phyloP scores from a whole-genome alignment of 1,140 invertebrate genomes.

The Piezodorus guildinii region DNA sequence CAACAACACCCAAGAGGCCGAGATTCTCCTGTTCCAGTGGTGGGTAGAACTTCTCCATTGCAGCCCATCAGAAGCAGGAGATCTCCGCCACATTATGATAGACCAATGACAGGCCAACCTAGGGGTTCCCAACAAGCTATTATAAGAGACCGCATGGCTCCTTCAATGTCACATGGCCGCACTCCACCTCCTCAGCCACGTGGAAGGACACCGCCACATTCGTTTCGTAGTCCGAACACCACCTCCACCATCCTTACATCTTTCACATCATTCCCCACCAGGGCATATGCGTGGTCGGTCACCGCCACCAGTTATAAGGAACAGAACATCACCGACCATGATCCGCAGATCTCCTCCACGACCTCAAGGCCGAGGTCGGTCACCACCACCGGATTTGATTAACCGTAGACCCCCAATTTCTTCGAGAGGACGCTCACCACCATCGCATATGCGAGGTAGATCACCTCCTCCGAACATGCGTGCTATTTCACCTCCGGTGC shows the following conservation, averaged over 20 bases:
- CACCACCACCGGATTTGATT: not conserved
- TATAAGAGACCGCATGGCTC: not conserved
- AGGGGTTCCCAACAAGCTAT: too few species aligned
- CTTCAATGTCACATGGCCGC: not conserved
- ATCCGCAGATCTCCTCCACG: not conserved
- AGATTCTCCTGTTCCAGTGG: not conserved
- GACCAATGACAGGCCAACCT: too few species aligned
- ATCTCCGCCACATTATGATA: not conserved
- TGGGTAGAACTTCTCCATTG: not conserved
- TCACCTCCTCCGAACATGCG: not conserved
- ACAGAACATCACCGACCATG: too few species aligned
- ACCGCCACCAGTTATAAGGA: not conserved
- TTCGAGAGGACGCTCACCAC: not conserved
- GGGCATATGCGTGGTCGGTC: not conserved
- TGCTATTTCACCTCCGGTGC: not conserved
- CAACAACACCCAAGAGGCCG: not conserved
- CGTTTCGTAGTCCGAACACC: not conserved
- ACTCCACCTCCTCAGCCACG: not conserved
- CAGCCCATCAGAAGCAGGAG: not conserved
- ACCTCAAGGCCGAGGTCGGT: not conserved
- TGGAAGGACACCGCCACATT: not conserved
- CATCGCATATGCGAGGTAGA: not conserved
- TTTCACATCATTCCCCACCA: not conserved
- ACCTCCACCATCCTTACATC: not conserved
- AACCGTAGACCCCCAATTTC: not conserved